phyloP scores from a whole-genome alignment of 2,113 vertebrate species.

The Burhinus oedicnemus region DNA sequence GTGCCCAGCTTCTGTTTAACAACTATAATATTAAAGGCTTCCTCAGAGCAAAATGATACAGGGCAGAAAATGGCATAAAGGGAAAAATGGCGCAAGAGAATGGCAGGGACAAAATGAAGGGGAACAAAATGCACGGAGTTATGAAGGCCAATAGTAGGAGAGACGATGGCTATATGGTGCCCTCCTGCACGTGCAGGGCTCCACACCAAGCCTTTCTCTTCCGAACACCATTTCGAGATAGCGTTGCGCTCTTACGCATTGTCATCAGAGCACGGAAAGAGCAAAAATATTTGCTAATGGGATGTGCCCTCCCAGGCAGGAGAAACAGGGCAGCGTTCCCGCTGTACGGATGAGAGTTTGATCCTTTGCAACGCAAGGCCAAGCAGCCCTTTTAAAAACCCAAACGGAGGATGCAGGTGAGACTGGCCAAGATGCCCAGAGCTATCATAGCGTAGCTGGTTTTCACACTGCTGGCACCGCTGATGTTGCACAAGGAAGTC shows the following conservation, averaged over 20 bases:
- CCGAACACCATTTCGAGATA: not conserved
- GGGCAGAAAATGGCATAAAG: not conserved
- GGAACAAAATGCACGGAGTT: not conserved
- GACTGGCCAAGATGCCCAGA: constrained; percentile 28
- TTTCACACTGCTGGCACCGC: constrained; percentile 29
- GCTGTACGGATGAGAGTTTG: not conserved
- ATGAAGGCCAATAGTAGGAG: not conserved
- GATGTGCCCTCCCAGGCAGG: not conserved
- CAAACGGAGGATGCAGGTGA: constrained; percentile 17
- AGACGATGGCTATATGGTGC: not conserved
- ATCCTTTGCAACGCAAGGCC: not conserved
- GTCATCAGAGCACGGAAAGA: not conserved
- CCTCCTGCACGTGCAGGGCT: not conserved
- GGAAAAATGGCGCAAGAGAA: not conserved
- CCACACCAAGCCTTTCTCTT: not conserved
- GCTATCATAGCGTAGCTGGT: constrained; percentile 17
- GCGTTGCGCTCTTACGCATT: not conserved
- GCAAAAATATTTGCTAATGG: not conserved
- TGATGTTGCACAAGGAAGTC: constrained; percentile 41
- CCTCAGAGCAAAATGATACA: not conserved
- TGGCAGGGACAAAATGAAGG: not conserved
- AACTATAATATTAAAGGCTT: not conserved
- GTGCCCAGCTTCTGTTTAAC: not conserved
- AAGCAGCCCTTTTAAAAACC: not conserved
- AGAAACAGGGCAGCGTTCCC: not conserved